Percentiles rank a stretch among this genome's conserved stretches.
Conservation (phyloP, 2,113 vertebrate species). For the Spheniscus mendiculus region DNA sequence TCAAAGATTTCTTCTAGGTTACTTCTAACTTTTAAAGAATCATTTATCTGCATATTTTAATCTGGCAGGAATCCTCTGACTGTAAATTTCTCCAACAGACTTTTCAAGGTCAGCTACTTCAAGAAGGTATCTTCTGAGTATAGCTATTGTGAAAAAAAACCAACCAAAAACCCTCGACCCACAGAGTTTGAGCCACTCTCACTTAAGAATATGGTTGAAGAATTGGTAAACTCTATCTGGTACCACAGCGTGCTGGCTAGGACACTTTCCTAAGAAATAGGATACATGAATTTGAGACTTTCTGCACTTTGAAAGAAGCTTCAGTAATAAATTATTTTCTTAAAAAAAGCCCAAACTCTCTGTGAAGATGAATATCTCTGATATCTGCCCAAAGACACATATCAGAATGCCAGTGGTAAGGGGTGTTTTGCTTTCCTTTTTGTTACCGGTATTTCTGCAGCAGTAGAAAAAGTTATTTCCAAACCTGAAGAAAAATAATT, state of each 20-base stretch:
- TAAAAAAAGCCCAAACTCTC: not conserved
- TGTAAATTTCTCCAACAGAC: not conserved
- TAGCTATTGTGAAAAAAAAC: not conserved
- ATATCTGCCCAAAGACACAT: not conserved
- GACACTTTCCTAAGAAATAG: not conserved
- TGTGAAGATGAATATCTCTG: not conserved
- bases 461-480: not conserved
- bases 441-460: not conserved
- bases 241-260: not conserved
- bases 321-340: not conserved
- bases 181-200: not conserved
- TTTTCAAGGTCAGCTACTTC: not conserved
- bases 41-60: not conserved
- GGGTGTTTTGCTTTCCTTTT: not conserved
- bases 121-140: not conserved
- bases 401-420: not conserved
- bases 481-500: not conserved
- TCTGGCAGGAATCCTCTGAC: not conserved
- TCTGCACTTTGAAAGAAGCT: not conserved
- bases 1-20: not conserved
- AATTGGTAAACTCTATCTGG: not conserved
- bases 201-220: not conserved
- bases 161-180: fast-evolving
- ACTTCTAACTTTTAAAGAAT: not conserved
- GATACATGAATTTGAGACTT: not conserved